These are phyloP conservation scores for Anas flavirostris DNA, from an alignment of 2,797 vertebrate genomes.

Conservation along the genomic window DNA sequence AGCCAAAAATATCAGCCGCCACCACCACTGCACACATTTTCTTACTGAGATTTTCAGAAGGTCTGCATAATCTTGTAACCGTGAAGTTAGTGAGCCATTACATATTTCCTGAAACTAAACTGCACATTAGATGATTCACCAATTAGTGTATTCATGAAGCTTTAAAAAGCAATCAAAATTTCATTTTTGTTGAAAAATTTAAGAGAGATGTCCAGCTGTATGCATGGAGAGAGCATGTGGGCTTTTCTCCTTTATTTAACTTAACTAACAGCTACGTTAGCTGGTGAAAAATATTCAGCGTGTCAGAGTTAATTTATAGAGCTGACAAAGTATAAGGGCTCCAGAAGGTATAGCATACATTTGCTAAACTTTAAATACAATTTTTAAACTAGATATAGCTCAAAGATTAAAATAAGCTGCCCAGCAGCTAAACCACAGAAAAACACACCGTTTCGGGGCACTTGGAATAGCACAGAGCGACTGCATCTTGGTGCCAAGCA, in stretches of 20 bases:
- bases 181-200: constrained; percentile 60
- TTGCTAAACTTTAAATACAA: constrained; percentile 68
- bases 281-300: constrained; percentile 69
- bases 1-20: constrained; percentile 70
- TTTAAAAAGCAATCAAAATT: constrained; percentile 67
- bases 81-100: constrained; percentile 51
- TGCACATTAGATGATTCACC: constrained; percentile 70
- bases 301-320: constrained; percentile 74
- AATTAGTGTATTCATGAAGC: constrained; percentile 69
- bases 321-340: constrained; percentile 70
- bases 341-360: constrained; percentile 72
- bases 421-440: constrained; percentile 37
- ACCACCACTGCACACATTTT: constrained; percentile 65
- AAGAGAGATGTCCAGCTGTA: constrained; percentile 67
- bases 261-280: constrained; percentile 62
- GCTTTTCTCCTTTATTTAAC: constrained; percentile 64
- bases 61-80: constrained; percentile 63
- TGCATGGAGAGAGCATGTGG: constrained; percentile 54
- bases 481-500: not conserved
- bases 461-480: not conserved
- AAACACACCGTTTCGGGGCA: not conserved
- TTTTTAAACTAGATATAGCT: constrained; percentile 64
- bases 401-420: constrained; percentile 49
- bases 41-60: constrained; percentile 64
- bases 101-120: constrained; percentile 68